Base-by-base conservation (phyloP, 1,140 invertebrate genomes). In the Drosophila arizonae region DNA sequence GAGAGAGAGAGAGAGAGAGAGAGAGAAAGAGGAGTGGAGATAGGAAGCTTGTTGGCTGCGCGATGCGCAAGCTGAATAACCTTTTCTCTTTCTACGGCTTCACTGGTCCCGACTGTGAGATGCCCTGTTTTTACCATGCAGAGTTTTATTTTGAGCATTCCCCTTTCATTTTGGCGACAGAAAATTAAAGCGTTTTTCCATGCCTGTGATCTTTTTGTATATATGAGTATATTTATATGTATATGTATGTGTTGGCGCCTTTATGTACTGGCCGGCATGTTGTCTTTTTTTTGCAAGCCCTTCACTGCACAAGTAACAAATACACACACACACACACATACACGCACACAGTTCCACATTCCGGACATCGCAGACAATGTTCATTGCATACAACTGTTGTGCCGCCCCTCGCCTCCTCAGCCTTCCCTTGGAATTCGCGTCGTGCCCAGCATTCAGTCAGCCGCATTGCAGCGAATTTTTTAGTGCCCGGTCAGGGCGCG, bases 381-480 rank as follows among this genome's bases (percentile, higher is more conserved):
- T 76, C 50, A 63, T 52, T 65, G 63, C 71, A 77, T 65, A 64
- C 24, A 62, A 64, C 61, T 30, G n/a, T 45, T 62, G 52, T 52
- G 30, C n/a, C 30, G 33, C 24, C 28, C n/a, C 39, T 2, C 46
- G 13, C 33, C 39, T 43, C 4, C 46, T 11, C 15, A 5, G n/a
- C 60, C 50, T 58, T 65, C 56, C 46, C 72, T 50, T 43, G 45
- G 13, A 6, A 26, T 46, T 21, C 46, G 28, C 26, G 24, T n/a
- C 24, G 13, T 52, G 58, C 51, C 50, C 50, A 43, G 52, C 63
- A 45, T n/a, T 43, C 17, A 28, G 61, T 60, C 72, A 61, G 84
- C 76, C 79, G 84, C 84, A 87, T 79, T 87, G 84, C 84, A 88
- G 82, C 88, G 76, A 82, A 82, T 87, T 76, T 68, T 55, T 68